phyloP scores from a whole-genome alignment of 2,888 invertebrate species.

The Erebia epiphron region DNA sequence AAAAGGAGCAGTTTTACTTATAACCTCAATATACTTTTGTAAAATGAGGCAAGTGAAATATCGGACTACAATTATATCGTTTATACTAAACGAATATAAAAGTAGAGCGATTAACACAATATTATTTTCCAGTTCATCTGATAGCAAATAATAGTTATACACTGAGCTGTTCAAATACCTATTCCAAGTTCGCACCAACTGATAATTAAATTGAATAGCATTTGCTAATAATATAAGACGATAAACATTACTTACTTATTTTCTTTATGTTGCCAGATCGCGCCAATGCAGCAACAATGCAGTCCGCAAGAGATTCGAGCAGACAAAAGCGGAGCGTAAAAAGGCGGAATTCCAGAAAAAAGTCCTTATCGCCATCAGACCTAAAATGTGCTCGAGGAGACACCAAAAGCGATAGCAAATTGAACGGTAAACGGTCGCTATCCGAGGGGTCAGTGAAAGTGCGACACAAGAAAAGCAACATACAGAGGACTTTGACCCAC shows the following conservation, averaged over 20 bases:
- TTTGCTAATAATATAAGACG: not conserved
- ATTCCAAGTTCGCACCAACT: not conserved
- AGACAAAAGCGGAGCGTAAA: slow-evolving; percentile 76
- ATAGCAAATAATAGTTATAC: slow-evolving; percentile 9
- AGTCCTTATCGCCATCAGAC: slow-evolving; percentile 77
- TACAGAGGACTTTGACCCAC: slow-evolving; percentile 77
- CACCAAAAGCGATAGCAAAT: slow-evolving; percentile 64
- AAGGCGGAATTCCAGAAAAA: slow-evolving; percentile 77
- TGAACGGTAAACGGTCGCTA: slow-evolving; percentile 68
- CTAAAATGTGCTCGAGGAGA: slow-evolving; percentile 67
- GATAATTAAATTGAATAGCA: slow-evolving; percentile 9
- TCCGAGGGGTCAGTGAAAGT: slow-evolving; percentile 78
- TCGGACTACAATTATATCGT: too few relatives aligned
- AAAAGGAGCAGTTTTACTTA: too few relatives aligned
- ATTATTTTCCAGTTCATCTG: not conserved
- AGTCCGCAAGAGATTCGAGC: slow-evolving; percentile 72
- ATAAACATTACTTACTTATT: slow-evolving; percentile 4
- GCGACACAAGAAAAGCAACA: slow-evolving; percentile 77
- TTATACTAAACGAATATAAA: too few relatives aligned
- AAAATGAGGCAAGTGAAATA: too few relatives aligned
- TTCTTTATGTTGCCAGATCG: slow-evolving; percentile 58
- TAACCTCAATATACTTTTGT: too few relatives aligned
- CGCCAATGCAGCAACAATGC: slow-evolving; percentile 74
- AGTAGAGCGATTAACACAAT: too few relatives aligned
- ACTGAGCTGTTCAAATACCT: slow-evolving; percentile 4